Conservation (phyloP, 1,140 invertebrate species). For the Tetragnatha versicolor region DNA sequence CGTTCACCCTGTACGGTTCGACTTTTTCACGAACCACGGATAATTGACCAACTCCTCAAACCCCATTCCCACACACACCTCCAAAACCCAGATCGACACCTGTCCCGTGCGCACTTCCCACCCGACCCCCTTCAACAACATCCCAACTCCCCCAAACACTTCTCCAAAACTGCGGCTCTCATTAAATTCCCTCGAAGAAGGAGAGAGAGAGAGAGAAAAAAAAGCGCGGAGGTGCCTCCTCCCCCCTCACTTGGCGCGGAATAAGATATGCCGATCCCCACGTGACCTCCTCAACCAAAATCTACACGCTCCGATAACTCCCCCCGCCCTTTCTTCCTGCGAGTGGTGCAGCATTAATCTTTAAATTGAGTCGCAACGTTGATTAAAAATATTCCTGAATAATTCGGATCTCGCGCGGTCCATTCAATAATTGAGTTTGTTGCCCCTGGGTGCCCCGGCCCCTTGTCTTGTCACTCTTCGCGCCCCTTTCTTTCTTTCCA, state of each 20-base stretch:
- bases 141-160: slow-evolving; percentile 39
- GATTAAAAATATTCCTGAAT: slow-evolving; percentile 56
- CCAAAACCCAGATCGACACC: too few species aligned
- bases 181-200: slow-evolving; percentile 37
- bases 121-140: too few species aligned
- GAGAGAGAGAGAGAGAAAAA: not conserved
- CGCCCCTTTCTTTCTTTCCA: slow-evolving; percentile 41
- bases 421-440: slow-evolving; percentile 55
- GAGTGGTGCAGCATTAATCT: slow-evolving; percentile 46
- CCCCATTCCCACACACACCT: too few species aligned
- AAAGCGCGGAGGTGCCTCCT: not conserved
- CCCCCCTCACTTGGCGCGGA: slow-evolving; percentile 41
- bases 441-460: slow-evolving; percentile 47
- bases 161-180: slow-evolving; percentile 46
- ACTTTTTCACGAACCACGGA: too few species aligned
- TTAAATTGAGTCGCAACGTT: slow-evolving; percentile 55
- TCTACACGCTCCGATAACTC: slow-evolving; percentile 53
- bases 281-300: slow-evolving; percentile 42
- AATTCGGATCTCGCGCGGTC: slow-evolving; percentile 49
- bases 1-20: too few species aligned
- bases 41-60: too few species aligned
- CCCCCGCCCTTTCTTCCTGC: not conserved
- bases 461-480: slow-evolving; percentile 47
- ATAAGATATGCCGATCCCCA: slow-evolving; percentile 50
- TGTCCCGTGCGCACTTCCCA: too few species aligned